phyloP scores from a whole-genome alignment of 37 sponge, comb jelly and placozoan genomes.

The Lycopodina hypogea region DNA sequence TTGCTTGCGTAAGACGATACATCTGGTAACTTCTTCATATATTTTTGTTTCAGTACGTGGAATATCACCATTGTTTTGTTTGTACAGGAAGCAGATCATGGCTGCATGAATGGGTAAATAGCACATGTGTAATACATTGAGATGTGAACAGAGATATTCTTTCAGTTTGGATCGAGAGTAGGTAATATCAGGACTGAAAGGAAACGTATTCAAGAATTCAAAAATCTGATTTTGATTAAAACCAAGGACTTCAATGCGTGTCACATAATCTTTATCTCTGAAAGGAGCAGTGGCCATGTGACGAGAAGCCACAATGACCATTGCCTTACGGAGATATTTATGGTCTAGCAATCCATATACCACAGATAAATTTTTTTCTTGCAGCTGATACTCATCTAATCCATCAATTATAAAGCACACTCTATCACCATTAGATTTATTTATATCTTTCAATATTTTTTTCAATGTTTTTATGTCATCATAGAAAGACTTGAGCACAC shows the following conservation, averaged over 20 bases:
- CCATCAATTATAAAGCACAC: conserved; percentile 25
- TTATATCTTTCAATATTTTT: background rate
- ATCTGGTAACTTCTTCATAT: conserved; percentile 3
- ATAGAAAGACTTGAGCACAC: background rate
- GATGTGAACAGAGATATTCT: conserved; percentile 6
- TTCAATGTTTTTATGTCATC: background rate
- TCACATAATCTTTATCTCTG: background rate
- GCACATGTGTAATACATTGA: conserved; percentile 27
- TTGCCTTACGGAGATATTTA: background rate
- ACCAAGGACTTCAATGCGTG: conserved; percentile 24
- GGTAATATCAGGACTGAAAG: background rate
- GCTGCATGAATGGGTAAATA: conserved; percentile 26
- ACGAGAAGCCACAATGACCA: conserved; percentile 15
- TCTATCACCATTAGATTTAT: background rate
- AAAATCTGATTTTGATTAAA: background rate
- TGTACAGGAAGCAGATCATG: conserved; percentile 11
- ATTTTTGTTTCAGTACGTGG: conserved; percentile 29
- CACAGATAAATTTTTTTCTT: background rate
- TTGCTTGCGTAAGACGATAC: conserved; percentile 1
- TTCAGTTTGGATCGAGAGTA: background rate
- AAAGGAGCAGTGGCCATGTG: background rate
- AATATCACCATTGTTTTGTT: background rate
- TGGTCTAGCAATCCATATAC: background rate
- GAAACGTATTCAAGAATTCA: background rate
- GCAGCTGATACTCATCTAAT: conserved; percentile 16